Conservation (phyloP, 2,797 vertebrate genomes). For the Rhinogobio ventralis region DNA sequence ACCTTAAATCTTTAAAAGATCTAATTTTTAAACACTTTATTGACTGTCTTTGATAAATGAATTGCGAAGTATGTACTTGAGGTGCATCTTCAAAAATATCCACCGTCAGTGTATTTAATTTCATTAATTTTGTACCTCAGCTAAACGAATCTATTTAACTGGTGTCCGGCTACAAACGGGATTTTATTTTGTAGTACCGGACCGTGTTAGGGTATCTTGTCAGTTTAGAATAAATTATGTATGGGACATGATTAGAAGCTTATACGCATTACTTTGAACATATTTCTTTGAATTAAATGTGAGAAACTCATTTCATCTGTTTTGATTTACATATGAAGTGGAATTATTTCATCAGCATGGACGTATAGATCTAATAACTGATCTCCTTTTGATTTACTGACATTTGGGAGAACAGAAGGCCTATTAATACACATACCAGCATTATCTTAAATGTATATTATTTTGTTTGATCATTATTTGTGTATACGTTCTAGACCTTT, state of each 20-base stretch:
- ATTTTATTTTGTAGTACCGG: slow-evolving; percentile 70
- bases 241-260: slow-evolving; percentile 80
- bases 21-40: background rate
- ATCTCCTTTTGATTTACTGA: slow-evolving; percentile 6
- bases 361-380: slow-evolving; percentile 21
- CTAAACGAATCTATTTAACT: slow-evolving; percentile 80
- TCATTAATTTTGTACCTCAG: slow-evolving; percentile 80
- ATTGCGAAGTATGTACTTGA: slow-evolving; percentile 1
- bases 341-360: slow-evolving; percentile 52
- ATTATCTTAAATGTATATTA: background rate
- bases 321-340: slow-evolving; percentile 62
- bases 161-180: slow-evolving; percentile 73
- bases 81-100: slow-evolving; percentile 51
- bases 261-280: slow-evolving; percentile 77
- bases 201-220: slow-evolving; percentile 77
- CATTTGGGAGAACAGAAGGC: background rate
- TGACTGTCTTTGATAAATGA: background rate
- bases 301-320: slow-evolving; percentile 72
- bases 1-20: background rate
- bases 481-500: background rate
- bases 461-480: background rate
- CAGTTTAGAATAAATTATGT: slow-evolving; percentile 80
- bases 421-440: background rate
- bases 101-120: slow-evolving; percentile 72
- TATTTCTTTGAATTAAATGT: slow-evolving; percentile 76